These are phyloP conservation scores for Carduelis carduelis DNA, from an alignment of 2,797 vertebrate species.

Conservation along the genomic window DNA sequence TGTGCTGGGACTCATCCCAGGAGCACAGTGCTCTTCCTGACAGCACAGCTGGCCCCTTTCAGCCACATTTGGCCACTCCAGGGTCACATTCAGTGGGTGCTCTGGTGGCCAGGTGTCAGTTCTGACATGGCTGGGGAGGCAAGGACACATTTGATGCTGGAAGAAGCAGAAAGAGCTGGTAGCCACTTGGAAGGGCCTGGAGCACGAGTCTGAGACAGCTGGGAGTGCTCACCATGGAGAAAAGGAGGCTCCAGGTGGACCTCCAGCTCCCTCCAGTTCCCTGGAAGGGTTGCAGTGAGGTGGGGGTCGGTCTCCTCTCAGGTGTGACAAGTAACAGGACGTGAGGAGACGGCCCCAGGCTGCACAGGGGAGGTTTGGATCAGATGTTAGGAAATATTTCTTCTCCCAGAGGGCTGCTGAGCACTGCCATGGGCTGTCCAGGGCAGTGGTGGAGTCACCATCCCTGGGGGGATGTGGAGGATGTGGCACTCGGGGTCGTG, in stretches of 20 bases:
- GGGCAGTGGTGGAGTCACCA: neutral
- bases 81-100: rapidly evolving
- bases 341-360: neutral
- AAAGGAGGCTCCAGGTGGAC: neutral
- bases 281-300: neutral
- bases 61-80: rapidly evolving
- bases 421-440: neutral
- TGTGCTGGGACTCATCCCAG: rapidly evolving
- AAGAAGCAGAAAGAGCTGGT: neutral
- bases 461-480: too few relatives aligned
- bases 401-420: neutral
- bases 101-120: neutral
- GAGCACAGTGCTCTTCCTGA: neutral
- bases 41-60: neutral
- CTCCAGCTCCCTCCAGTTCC: neutral
- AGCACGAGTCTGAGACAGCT: neutral
- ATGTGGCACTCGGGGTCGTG: neutral
- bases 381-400: neutral
- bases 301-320: neutral
- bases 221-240: neutral
- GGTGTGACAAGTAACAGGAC: neutral
- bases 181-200: neutral
- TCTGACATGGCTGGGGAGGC: neutral
- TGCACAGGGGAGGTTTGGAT: neutral
- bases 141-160: neutral